Percentiles rank a stretch among this genome's conserved stretches.
Conservation (phyloP, 2,888 invertebrate species). For the Dorcus parallelipipedus region DNA sequence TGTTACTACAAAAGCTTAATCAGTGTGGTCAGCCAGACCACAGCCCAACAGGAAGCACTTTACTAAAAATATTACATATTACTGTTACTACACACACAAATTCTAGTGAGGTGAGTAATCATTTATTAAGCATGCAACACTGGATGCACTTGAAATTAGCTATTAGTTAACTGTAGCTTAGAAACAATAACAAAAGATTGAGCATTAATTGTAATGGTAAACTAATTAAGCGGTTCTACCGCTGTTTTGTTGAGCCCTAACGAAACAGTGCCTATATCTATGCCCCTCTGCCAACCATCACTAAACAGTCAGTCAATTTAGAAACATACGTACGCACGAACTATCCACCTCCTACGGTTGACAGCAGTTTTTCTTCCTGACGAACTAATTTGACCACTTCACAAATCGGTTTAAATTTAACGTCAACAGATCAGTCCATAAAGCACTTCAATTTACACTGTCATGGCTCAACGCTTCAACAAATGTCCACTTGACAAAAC, state of each 20-base stretch:
- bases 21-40: conserved; percentile 31
- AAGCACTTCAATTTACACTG: conserved; percentile 48
- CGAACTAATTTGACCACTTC: conserved; percentile 22
- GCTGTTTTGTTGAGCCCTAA: conserved; percentile 17
- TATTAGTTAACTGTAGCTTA: conserved; percentile 4
- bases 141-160: conserved; percentile 5
- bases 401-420: conserved; percentile 30
- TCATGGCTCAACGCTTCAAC: conserved; percentile 44
- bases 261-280: conserved; percentile 18
- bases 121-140: conserved; percentile 13
- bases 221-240: conserved; percentile 2
- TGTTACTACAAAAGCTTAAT: conserved; percentile 6
- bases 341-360: conserved; percentile 25
- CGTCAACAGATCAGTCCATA: conserved; percentile 29
- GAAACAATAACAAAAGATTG: neutral
- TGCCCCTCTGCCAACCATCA: conserved; percentile 21
- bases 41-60: conserved; percentile 37
- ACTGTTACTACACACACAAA: conserved; percentile 14
- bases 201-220: neutral
- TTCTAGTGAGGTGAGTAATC: conserved; percentile 14
- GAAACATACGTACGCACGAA: conserved; percentile 25
- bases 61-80: conserved; percentile 22
- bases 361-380: conserved; percentile 20
- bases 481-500: conserved; percentile 32
- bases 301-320: conserved; percentile 22